Evolutionary conservation across 2,797 vertebrate genomes (phyloP).

Genomic region (Sternarchorhynchus goeldii): DNA sequence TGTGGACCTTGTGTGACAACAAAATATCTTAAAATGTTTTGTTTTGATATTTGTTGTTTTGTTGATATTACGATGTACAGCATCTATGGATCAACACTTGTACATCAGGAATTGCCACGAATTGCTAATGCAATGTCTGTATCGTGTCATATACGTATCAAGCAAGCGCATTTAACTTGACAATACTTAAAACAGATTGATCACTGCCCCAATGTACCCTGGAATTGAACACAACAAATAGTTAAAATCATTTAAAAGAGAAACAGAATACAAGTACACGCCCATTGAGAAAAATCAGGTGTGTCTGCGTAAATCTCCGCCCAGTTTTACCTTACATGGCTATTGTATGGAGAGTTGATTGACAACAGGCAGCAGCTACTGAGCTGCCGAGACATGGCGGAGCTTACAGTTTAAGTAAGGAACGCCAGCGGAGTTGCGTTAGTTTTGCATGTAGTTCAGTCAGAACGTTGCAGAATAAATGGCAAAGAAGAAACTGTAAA

Average conservation of each 20-base stretch:
- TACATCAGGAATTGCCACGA: too few species aligned
- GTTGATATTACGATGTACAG: too few species aligned
- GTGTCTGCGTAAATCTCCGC: conserved; percentile 61
- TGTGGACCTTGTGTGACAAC: too few species aligned
- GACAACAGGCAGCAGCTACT: conserved; percentile 84
- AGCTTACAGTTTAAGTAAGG: conserved; percentile 76
- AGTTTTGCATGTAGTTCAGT: conserved; percentile 70
- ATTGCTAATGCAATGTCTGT: too few species aligned
- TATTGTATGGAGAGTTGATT: conserved; percentile 73
- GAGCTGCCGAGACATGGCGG: conserved; percentile 84
- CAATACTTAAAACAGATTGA: too few species aligned
- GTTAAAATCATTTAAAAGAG: background rate
- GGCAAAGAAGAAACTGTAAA: conserved; percentile 58
- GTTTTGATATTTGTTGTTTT: too few species aligned
- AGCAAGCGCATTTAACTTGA: too few species aligned
- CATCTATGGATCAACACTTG: too few species aligned
- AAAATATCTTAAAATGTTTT: too few species aligned
- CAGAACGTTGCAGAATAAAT: conserved; percentile 60
- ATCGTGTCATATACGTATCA: too few species aligned
- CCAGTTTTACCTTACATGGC: conserved; percentile 74
- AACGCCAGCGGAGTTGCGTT: conserved; percentile 73
- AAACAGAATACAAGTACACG: conserved; percentile 55
- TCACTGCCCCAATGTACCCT: too few species aligned
- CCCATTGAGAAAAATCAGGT: conserved; percentile 73
- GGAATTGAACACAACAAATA: too few species aligned